Conservation (phyloP, 37 sponge, comb jelly and placozoan species). For the Mnemiopsis leidyi region DNA sequence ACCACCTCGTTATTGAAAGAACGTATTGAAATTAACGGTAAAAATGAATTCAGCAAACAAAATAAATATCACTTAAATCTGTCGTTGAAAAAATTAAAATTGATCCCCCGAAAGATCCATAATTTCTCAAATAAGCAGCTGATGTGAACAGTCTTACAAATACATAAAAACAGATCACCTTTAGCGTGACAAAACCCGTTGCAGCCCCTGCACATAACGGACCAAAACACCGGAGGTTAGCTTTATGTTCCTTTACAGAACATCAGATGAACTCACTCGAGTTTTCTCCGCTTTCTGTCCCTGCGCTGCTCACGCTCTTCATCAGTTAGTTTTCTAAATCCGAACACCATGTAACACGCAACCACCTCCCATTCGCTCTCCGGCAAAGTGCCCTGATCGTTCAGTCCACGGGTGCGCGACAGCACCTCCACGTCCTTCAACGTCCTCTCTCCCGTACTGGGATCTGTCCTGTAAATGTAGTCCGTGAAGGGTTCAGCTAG, state of each 20-base stretch:
- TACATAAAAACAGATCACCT: too few species aligned
- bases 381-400: constrained; percentile 79
- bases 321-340: constrained; percentile 29
- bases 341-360: constrained; percentile 65
- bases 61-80: neutral
- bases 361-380: constrained; percentile 81
- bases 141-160: too few species aligned
- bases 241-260: too few species aligned
- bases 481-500: constrained; percentile 53
- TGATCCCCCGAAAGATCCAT: too few species aligned
- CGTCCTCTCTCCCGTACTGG: neutral
- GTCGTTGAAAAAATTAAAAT: neutral
- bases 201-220: too few species aligned
- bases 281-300: constrained; percentile 49
- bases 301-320: constrained; percentile 44
- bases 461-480: neutral
- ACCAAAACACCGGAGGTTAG: too few species aligned
- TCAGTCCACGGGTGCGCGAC: constrained; percentile 8
- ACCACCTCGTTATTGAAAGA: neutral
- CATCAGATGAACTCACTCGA: too few species aligned
- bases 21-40: neutral
- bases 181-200: too few species aligned
- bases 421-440: constrained; percentile 48
- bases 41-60: neutral
- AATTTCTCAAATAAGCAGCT: too few species aligned